Evolutionary conservation across 2,113 vertebrate species (phyloP).

Genomic region (Scomber colias): DNA sequence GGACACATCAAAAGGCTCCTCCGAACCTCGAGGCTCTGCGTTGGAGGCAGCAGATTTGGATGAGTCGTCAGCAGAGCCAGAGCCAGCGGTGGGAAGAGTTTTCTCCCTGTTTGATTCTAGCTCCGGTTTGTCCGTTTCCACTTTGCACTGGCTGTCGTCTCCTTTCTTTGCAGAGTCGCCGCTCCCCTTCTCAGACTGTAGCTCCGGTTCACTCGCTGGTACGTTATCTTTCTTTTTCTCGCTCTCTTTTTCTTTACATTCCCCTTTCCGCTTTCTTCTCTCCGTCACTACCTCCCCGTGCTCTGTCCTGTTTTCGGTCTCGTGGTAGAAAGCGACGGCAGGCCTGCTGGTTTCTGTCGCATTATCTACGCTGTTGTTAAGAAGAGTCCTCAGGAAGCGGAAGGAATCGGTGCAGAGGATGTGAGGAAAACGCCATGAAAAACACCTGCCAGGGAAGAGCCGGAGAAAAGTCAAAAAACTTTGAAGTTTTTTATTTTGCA

Average conservation of each 20-base stretch:
- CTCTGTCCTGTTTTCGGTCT: slow-evolving; percentile 66
- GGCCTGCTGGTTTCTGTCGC: slow-evolving; percentile 74
- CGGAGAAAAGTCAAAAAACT: background rate
- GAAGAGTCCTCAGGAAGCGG: slow-evolving; percentile 86
- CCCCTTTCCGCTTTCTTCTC: background rate
- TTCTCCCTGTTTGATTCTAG: background rate
- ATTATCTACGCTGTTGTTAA: slow-evolving; percentile 58
- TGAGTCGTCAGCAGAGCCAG: background rate
- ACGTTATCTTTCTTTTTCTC: background rate
- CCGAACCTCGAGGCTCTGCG: fast-evolving
- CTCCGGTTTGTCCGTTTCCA: background rate
- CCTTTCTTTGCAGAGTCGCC: background rate
- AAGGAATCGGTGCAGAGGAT: slow-evolving; percentile 88
- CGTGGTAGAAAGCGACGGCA: slow-evolving; percentile 82
- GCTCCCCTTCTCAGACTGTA: background rate
- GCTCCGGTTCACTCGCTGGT: background rate
- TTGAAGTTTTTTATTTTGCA: too few species aligned
- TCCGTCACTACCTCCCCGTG: slow-evolving; percentile 1
- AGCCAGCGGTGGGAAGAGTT: background rate
- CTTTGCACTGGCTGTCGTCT: background rate
- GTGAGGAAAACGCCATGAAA: slow-evolving; percentile 93
- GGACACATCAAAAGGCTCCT: slow-evolving; percentile 30
- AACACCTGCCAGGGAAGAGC: slow-evolving; percentile 83
- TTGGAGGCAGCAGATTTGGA: background rate
- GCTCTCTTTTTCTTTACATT: background rate